These are phyloP conservation scores for Cyprinella venusta DNA, from an alignment of 2,797 vertebrate genomes.

Conservation along the genomic window DNA sequence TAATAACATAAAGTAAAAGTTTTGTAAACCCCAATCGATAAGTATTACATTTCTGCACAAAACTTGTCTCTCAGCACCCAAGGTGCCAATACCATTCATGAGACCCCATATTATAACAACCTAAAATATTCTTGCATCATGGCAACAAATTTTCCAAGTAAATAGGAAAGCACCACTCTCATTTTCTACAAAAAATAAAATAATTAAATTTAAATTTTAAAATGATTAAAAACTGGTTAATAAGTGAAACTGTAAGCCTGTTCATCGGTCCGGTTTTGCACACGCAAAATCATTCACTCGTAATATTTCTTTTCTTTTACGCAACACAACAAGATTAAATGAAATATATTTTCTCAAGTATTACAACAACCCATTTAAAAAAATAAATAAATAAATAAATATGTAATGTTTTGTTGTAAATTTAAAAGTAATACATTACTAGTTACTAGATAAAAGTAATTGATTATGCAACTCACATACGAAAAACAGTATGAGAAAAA, in stretches of 20 bases:
- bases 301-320: too few relatives aligned
- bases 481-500: too few relatives aligned
- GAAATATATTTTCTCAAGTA: too few relatives aligned
- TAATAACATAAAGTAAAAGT: constrained; percentile 32
- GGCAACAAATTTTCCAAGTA: not conserved
- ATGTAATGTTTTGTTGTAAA: not conserved
- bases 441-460: not conserved
- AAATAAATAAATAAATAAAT: too few relatives aligned
- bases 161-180: not conserved
- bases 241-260: too few relatives aligned
- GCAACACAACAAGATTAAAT: too few relatives aligned
- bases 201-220: not conserved
- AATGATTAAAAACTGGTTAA: too few relatives aligned
- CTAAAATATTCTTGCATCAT: not conserved
- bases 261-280: too few relatives aligned
- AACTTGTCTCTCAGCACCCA: not conserved
- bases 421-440: not conserved
- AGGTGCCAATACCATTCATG: not conserved
- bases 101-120: not conserved
- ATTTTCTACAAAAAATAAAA: not conserved
- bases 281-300: too few relatives aligned
- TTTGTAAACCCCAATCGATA: constrained; percentile 19
- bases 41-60: not conserved
- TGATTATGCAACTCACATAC: not conserved
- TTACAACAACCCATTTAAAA: too few relatives aligned